phyloP scores from a whole-genome alignment of 2,113 vertebrate species.

The Sturnira hondurensis region DNA sequence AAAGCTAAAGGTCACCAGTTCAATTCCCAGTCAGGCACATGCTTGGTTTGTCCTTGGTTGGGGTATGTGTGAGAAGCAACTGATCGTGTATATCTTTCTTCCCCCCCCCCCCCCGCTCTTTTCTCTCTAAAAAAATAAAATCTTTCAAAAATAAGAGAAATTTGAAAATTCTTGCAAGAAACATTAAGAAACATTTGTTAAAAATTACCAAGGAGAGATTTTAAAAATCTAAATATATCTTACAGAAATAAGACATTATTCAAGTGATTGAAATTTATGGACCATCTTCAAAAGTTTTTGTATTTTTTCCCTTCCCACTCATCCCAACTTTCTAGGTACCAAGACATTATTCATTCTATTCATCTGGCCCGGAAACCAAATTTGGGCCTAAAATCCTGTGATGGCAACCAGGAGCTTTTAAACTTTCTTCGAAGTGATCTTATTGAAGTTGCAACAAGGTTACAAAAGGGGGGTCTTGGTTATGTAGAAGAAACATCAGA shows the following conservation, averaged over 20 bases:
- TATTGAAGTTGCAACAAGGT: conserved; percentile 93
- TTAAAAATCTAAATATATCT: neutral
- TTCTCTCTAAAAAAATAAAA: too few relatives aligned
- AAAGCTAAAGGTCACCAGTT: too few relatives aligned
- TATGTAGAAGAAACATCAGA: conserved; percentile 90
- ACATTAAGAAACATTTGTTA: too few relatives aligned
- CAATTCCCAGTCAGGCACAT: too few relatives aligned
- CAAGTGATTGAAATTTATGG: neutral
- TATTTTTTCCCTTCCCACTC: neutral
- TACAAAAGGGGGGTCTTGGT: conserved; percentile 96
- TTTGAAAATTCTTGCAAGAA: neutral
- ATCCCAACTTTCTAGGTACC: conserved; percentile 84
- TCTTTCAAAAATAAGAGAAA: neutral
- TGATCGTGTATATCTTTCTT: too few relatives aligned
- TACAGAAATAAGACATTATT: neutral
- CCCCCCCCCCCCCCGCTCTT: too few relatives aligned
- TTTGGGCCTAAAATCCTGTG: conserved; percentile 89
- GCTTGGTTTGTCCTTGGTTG: too few relatives aligned
- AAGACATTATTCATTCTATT: conserved; percentile 93
- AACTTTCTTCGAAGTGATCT: conserved; percentile 93
- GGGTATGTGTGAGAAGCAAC: too few relatives aligned
- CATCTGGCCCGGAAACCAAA: conserved; percentile 90
- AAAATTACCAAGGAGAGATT: neutral
- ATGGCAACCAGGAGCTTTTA: conserved; percentile 91
- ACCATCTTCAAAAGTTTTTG: neutral